Evolutionary conservation across 2,888 invertebrate species (phyloP).

Genomic region (Ornithoptera alexandrae): DNA sequence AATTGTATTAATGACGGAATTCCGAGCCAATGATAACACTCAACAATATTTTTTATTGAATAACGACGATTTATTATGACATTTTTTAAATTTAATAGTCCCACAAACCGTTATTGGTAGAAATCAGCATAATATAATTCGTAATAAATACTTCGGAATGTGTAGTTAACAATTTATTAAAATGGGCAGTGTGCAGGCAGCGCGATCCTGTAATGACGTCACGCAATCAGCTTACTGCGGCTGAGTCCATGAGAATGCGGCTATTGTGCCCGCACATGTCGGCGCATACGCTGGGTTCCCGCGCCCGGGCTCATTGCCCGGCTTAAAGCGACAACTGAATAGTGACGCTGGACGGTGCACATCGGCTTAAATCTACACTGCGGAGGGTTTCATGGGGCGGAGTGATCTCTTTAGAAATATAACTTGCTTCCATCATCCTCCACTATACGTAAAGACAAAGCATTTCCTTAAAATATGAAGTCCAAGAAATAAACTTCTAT

Average conservation of each 20-base stretch:
- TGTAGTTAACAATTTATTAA: conserved; percentile 26
- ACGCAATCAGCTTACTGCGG: conserved; percentile 79
- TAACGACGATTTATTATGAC: too few species aligned
- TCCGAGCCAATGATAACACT: too few species aligned
- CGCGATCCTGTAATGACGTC: conserved; percentile 65
- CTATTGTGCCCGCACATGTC: conserved; percentile 77
- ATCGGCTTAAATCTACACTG: conserved; percentile 32
- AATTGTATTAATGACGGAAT: too few species aligned
- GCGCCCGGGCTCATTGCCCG: conserved; percentile 40
- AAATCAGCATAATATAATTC: too few species aligned
- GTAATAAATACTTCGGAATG: too few species aligned
- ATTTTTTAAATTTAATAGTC: too few species aligned
- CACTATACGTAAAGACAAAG: not conserved
- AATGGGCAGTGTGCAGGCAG: conserved; percentile 39
- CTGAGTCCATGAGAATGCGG: conserved; percentile 78
- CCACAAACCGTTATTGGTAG: too few species aligned
- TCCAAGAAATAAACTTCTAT: not conserved
- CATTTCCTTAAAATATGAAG: not conserved
- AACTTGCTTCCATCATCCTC: conserved; percentile 5
- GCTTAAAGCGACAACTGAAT: conserved; percentile 48
- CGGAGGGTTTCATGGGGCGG: conserved; percentile 15
- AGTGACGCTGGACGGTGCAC: conserved; percentile 42
- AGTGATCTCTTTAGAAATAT: conserved; percentile 27
- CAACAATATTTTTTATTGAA: too few species aligned
- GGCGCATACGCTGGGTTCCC: conserved; percentile 65